Conservation (phyloP, 2,797 vertebrate species). For the Bradypodion pumilum region DNA sequence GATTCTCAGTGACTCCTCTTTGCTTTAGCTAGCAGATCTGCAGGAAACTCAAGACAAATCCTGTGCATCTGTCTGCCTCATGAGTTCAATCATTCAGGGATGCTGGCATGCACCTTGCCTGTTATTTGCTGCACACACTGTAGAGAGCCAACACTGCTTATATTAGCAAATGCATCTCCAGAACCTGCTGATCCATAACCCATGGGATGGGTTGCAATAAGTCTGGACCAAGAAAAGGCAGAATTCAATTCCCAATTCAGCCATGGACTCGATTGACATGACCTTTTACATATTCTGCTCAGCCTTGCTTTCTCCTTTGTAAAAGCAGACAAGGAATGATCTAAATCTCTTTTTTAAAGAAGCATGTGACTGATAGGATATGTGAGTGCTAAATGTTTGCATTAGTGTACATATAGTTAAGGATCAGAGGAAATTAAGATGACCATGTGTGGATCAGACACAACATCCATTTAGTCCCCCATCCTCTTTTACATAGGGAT, state of each 20-base stretch:
- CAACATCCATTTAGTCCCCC: background rate
- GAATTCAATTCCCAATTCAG: background rate
- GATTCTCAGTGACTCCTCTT: conserved; percentile 24
- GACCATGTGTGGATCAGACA: background rate
- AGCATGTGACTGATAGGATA: background rate
- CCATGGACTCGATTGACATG: background rate
- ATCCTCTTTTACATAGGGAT: background rate
- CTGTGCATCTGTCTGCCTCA: conserved; percentile 27
- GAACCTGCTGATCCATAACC: background rate
- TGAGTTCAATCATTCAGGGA: conserved; percentile 11
- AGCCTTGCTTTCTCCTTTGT: background rate
- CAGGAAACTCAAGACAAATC: conserved; percentile 41
- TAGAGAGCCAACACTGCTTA: background rate
- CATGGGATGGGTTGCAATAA: background rate
- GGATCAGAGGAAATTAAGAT: background rate
- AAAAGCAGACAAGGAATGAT: background rate
- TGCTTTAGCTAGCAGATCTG: conserved; percentile 38
- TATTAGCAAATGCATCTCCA: rapidly evolving
- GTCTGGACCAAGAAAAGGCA: background rate
- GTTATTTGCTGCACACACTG: background rate
- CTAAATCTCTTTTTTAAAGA: no score
- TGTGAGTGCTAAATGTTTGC: background rate
- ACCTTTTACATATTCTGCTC: background rate
- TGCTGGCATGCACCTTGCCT: conserved; percentile 28
- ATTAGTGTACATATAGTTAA: background rate